phyloP scores from a whole-genome alignment of 2,797 vertebrate genomes.

The Distichodus sexfasciatus region DNA sequence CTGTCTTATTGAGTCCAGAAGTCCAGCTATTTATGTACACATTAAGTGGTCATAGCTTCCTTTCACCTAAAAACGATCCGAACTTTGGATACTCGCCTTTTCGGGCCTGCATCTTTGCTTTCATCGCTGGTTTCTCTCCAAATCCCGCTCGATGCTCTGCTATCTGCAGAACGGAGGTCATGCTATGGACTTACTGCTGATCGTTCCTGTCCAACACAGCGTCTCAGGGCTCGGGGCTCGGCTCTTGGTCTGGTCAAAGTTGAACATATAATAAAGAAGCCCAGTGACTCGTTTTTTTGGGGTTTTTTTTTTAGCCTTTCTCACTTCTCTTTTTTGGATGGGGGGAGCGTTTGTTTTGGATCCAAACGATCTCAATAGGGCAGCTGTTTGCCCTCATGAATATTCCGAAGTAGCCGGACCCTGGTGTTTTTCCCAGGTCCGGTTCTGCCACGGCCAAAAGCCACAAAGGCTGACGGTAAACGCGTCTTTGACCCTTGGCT shows the following conservation, averaged over 20 bases:
- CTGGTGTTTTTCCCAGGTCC: slow-evolving; percentile 31
- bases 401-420: slow-evolving; percentile 39
- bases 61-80: too few species aligned
- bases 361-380: slow-evolving; percentile 33
- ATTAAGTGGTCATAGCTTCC: too few species aligned
- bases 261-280: slow-evolving; percentile 14
- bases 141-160: too few species aligned
- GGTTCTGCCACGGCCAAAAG: slow-evolving; percentile 5
- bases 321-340: slow-evolving; percentile 1
- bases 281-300: slow-evolving; percentile 12
- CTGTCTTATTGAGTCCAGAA: too few species aligned
- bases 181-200: too few species aligned
- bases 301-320: too few species aligned
- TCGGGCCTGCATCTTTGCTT: too few species aligned
- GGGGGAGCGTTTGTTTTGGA: not conserved
- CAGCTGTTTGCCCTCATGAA: slow-evolving; percentile 53
- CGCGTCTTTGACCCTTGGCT: too few species aligned
- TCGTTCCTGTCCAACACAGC: not conserved
- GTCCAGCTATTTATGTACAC: not conserved
- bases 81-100: too few species aligned
- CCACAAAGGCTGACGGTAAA: too few species aligned
- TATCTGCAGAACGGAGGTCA: too few species aligned
- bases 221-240: not conserved
- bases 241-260: not conserved
- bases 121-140: too few species aligned